Conservation (phyloP, 2,888 invertebrate species). For the Cetonia aurata region DNA sequence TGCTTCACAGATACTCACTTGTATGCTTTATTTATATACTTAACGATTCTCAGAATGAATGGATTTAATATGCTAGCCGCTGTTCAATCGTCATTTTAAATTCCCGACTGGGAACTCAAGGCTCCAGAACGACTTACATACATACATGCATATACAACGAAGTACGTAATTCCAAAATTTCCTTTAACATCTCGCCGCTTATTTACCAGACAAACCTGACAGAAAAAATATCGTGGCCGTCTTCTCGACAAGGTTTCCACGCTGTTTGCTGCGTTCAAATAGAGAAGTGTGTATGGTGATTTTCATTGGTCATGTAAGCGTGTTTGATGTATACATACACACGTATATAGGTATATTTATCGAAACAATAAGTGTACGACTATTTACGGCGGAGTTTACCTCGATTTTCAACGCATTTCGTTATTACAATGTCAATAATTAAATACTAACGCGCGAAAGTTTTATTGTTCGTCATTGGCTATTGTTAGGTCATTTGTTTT, state of each 20-base stretch:
- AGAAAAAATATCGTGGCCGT: constrained; percentile 13
- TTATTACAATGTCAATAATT: constrained; percentile 36
- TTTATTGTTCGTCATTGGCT: constrained; percentile 11
- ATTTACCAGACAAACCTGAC: constrained; percentile 5
- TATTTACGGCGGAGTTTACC: constrained; percentile 15
- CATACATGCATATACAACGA: not conserved
- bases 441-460: constrained; percentile 20
- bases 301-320: not conserved
- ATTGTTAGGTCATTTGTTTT: constrained; percentile 15
- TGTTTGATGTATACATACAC: too few relatives aligned
- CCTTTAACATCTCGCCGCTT: constrained; percentile 9
- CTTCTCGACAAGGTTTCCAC: not conserved
- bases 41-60: constrained; percentile 25
- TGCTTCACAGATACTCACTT: constrained; percentile 2
- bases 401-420: constrained; percentile 17
- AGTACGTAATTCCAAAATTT: constrained; percentile 27
- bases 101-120: constrained; percentile 12
- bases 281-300: constrained; percentile 22
- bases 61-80: constrained; percentile 25
- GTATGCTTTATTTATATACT: not conserved
- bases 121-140: constrained; percentile 1
- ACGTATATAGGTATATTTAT: constrained; percentile 1
- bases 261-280: constrained; percentile 15
- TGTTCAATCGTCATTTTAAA: constrained; percentile 20
- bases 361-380: constrained; percentile 13